These are phyloP conservation scores for Chionodraco myersi DNA, from an alignment of 2,113 vertebrate genomes.

Conservation along the genomic window DNA sequence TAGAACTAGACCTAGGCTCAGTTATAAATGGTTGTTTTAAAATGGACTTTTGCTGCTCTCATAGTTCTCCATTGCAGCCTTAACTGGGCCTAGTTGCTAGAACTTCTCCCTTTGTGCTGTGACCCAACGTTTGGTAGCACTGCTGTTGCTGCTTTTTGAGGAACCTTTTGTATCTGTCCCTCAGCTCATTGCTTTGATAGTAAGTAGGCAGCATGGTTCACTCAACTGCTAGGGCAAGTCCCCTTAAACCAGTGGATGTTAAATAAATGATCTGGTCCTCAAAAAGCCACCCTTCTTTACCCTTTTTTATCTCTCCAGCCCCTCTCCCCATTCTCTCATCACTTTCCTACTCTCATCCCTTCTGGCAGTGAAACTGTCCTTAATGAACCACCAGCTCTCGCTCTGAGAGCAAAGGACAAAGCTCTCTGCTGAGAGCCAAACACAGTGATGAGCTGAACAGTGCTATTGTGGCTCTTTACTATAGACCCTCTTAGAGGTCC, in stretches of 20 bases:
- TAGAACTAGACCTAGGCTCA: conserved; percentile 73
- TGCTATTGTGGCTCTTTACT: conserved; percentile 60
- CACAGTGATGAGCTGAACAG: conserved; percentile 57
- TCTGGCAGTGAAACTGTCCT: conserved; percentile 36
- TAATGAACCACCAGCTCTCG: conserved; percentile 65
- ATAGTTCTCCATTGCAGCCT: conserved; percentile 43
- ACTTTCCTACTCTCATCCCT: conserved; percentile 32
- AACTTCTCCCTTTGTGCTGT: conserved; percentile 56
- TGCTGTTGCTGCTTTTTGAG: conserved; percentile 59
- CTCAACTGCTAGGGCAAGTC: conserved; percentile 11
- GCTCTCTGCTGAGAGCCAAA: conserved; percentile 50
- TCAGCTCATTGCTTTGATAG: conserved; percentile 38
- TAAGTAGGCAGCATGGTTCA: conserved; percentile 30
- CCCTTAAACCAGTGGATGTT: conserved; percentile 22
- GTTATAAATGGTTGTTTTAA: conserved; percentile 57
- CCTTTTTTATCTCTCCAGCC: conserved; percentile 10
- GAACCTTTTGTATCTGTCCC: conserved; percentile 30
- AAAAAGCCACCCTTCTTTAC: conserved; percentile 35
- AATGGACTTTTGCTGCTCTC: conserved; percentile 33
- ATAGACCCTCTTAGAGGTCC: conserved; percentile 42
- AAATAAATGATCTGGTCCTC: conserved; percentile 43
- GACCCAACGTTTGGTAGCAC: conserved; percentile 43
- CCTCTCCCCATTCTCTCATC: conserved; percentile 14
- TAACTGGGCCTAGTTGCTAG: conserved; percentile 75
- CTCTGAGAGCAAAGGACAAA: conserved; percentile 59